Evolutionary conservation across 2,797 vertebrate species (phyloP), one percentile per base, ranked within the genome.

Genomic region (Darevskia nairensis): DNA sequence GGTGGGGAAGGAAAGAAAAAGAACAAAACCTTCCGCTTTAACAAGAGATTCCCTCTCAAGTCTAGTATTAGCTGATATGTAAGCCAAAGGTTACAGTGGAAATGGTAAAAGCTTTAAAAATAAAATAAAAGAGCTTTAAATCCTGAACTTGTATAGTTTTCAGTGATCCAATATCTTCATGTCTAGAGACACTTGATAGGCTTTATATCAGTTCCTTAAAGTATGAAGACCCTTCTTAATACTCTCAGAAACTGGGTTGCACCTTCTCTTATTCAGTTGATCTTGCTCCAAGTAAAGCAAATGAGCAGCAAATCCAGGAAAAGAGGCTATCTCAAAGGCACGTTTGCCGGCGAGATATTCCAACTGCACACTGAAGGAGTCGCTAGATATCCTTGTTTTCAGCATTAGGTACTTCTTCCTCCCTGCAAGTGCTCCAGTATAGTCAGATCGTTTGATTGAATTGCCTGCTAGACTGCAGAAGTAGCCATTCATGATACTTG

Each of bases 301-400:
- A 93, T 59, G 94, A 88, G 92, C 17, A 93, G 84, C 87, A 94
- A 93, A 94, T 86, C 89, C 21, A 95, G 92, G 91, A 83, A 6
- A 68, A 68, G 9, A 92, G 82, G 88, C 23, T 72, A 85, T 90
- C 25, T 92, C 87, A 87, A 59, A 72, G 76, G 41, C 93, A 87
- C 76, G 68, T 92, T 94, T 87, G 85, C 90, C 66, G 74, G 83
- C 85, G 86, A 94, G 92, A 90, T 91, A 94, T 97, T 96, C 95
- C 94, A 92, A 93, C 91, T 90, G 79, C 89, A 95, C 95, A 95
- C 97, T 97, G 97, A 97, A 97, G 97, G 96, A 97, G 97, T 97
- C 97, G 96, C 97, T 97, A 97, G 96, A 96, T 97, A 95, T 93
- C 96, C 95, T 97, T 97, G 92, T 82, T 96, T 97, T 95, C 93